Percentiles rank a stretch among this genome's conserved stretches.
phyloP scores from a whole-genome alignment of 2,113 vertebrate species.

The Istiophorus platypterus region DNA sequence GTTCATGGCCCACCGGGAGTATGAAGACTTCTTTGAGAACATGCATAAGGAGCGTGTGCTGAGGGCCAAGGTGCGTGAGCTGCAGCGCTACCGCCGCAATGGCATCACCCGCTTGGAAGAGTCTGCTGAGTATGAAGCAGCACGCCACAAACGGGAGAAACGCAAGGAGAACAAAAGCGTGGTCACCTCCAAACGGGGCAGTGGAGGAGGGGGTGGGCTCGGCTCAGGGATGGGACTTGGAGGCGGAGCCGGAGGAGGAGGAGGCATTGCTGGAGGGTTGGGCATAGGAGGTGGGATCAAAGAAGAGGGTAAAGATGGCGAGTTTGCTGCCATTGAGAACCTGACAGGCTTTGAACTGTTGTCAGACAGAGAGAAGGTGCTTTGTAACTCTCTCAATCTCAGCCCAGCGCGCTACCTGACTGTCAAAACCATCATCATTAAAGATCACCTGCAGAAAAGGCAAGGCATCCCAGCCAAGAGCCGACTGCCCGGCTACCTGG shows the following conservation, averaged over 20 bases:
- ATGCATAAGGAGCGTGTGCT: conserved; percentile 95
- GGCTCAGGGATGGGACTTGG: conserved; percentile 75
- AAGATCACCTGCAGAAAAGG: conserved; percentile 96
- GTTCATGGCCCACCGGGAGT: conserved; percentile 96
- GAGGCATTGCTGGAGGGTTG: conserved; percentile 67
- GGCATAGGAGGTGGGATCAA: conserved; percentile 80
- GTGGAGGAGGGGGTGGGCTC: conserved; percentile 66
- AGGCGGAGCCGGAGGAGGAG: conserved; percentile 63
- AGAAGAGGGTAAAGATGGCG: conserved; percentile 92
- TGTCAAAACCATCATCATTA: conserved; percentile 98
- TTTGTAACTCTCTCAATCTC: conserved; percentile 93
- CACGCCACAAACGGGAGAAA: conserved; percentile 95
- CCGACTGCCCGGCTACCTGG: conserved; percentile 94
- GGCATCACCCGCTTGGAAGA: conserved; percentile 96
- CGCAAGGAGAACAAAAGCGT: conserved; percentile 94
- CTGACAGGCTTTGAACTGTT: conserved; percentile 94
- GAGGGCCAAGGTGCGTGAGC: conserved; percentile 93
- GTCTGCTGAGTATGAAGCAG: conserved; percentile 94
- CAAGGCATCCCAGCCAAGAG: conserved; percentile 97
- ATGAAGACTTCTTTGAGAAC: conserved; percentile 97
- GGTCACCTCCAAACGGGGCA: conserved; percentile 85
- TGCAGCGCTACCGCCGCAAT: conserved; percentile 95
- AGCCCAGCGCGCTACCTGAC: conserved; percentile 95
- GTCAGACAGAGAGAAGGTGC: conserved; percentile 95
- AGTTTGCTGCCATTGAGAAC: conserved; percentile 95